Evolutionary conservation across 64 coral and sea anemone species (phyloP).

Genomic region (Catalaphyllia jardinei): DNA sequence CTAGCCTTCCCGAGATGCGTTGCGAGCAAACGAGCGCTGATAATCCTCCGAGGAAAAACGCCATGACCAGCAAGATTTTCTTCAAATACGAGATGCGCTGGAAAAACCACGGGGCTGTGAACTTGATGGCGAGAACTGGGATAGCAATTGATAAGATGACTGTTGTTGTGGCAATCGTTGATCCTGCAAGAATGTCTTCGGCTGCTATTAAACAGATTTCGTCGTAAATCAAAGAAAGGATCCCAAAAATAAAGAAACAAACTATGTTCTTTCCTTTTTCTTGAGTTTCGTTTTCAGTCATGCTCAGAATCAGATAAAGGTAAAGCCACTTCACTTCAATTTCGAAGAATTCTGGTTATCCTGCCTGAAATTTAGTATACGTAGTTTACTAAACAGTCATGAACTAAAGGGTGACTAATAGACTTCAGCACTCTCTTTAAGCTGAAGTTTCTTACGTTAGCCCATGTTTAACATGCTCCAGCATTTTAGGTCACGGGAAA

Average conservation of each 20-base stretch:
- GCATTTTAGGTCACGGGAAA: too few species aligned
- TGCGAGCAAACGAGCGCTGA: slow-evolving; percentile 20
- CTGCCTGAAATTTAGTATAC: too few species aligned
- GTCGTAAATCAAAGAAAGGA: slow-evolving; percentile 60
- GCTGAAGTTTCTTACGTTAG: too few species aligned
- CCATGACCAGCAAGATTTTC: slow-evolving; percentile 47
- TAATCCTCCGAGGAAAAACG: slow-evolving; percentile 31
- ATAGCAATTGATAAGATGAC: slow-evolving; percentile 62
- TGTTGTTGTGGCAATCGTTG: slow-evolving; percentile 53
- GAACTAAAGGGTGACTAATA: too few species aligned
- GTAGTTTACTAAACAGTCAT: too few species aligned
- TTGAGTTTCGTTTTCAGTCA: neutral
- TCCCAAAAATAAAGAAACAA: slow-evolving; percentile 52
- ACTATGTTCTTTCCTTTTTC: slow-evolving; percentile 35
- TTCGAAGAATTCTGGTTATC: too few species aligned
- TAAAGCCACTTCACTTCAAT: neutral
- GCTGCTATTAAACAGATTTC: slow-evolving; percentile 58
- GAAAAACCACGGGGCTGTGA: slow-evolving; percentile 39
- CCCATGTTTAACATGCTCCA: too few species aligned
- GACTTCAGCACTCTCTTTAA: too few species aligned
- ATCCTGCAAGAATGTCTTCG: slow-evolving; percentile 64
- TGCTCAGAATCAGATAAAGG: neutral
- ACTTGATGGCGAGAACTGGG: slow-evolving; percentile 38
- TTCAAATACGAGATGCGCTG: slow-evolving; percentile 29
- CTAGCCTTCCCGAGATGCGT: slow-evolving; percentile 22